Base-by-base conservation (phyloP, 2,888 invertebrate species). In the Pachymerium ferrugineum region DNA sequence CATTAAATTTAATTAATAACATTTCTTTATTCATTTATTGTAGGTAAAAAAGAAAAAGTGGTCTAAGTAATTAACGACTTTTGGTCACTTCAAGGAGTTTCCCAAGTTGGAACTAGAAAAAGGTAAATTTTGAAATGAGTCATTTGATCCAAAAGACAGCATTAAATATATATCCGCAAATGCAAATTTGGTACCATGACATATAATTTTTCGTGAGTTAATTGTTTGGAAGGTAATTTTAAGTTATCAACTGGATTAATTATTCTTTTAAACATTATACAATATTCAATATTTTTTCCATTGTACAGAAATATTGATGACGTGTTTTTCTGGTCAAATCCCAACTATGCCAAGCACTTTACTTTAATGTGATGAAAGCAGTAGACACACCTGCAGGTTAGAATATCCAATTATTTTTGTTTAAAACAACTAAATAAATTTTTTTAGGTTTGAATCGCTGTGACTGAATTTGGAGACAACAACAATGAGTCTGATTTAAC, bases 181-280 rank as follows among this genome's bases (percentile, higher is more conserved):
- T 73, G 73, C 30, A 73, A 73, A 33, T 73, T 73, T 31, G 73
- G 73, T 30, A 54, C 38, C 3, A 25, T 31, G 28, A 67, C 16
- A 16, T 73, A 62, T 67, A 73, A 73, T 67, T 14, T 62, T 6
- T 62, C 73, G 73, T 73, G 16, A 54, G 73, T 30, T 14, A 14
- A 22, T 29, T 4, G 4, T 30, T 54, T n/a, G n/a, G 19, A 67
- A 14, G 19, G 16, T 19, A 8, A 54, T 19, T 54, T 54, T 54
- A n/a, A 54, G 5, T 67, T 16, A 16, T 19, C 3, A 28, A 16
- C 14, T 8, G 3, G 19, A 12, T n/a, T n/a, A 8, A 3, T 67
- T 67, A 12, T n/a, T n/a, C 3, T 67, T 3, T 6, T 6, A 12
- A 10, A 25, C 22, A n/a, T n/a, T n/a, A n/a, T n/a, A n/a, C n/a